These are phyloP conservation scores for Olivierus martensii DNA, from an alignment of 1,140 invertebrate species.

Conservation along the genomic window DNA sequence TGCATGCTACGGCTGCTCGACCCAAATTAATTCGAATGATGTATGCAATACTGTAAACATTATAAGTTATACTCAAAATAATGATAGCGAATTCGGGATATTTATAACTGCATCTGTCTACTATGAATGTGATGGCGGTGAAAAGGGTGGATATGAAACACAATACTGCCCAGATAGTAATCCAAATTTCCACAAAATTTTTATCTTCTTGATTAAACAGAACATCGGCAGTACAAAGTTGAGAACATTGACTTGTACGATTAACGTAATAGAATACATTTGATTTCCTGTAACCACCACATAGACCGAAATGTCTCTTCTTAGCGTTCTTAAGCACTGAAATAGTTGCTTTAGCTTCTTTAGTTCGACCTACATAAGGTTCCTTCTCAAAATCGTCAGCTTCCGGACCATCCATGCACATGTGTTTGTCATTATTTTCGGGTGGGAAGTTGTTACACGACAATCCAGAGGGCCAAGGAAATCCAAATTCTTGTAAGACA, in stretches of 20 bases:
- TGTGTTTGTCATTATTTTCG: slow-evolving; percentile 74
- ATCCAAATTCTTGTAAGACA: slow-evolving; percentile 74
- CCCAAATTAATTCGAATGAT: slow-evolving; percentile 56
- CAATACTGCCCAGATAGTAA: slow-evolving; percentile 35
- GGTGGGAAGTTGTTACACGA: slow-evolving; percentile 79
- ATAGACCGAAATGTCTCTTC: slow-evolving; percentile 27
- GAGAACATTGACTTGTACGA: slow-evolving; percentile 37
- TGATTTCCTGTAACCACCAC: slow-evolving; percentile 33
- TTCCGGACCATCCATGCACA: slow-evolving; percentile 85
- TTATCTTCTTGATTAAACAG: slow-evolving; percentile 32
- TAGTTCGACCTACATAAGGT: background rate
- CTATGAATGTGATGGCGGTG: slow-evolving; percentile 38
- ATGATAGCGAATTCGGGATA: slow-evolving; percentile 41
- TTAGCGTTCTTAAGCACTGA: no score
- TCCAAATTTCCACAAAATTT: slow-evolving; percentile 34
- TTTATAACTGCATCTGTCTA: slow-evolving; percentile 29
- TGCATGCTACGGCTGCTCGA: slow-evolving; percentile 41
- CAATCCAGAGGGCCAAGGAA: slow-evolving; percentile 75
- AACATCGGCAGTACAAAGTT: slow-evolving; percentile 28
- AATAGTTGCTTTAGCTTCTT: no score
- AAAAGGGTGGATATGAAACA: slow-evolving; percentile 40
- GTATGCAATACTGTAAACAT: slow-evolving; percentile 40
- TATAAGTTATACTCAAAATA: slow-evolving; percentile 37
- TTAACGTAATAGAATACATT: slow-evolving; percentile 52
- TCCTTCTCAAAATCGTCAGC: slow-evolving; percentile 1